A percentile compares a stretch with the other conserved stretches of the same genome.
Conservation (phyloP, 2,113 vertebrate genomes). For the Turdus rufiventris region DNA sequence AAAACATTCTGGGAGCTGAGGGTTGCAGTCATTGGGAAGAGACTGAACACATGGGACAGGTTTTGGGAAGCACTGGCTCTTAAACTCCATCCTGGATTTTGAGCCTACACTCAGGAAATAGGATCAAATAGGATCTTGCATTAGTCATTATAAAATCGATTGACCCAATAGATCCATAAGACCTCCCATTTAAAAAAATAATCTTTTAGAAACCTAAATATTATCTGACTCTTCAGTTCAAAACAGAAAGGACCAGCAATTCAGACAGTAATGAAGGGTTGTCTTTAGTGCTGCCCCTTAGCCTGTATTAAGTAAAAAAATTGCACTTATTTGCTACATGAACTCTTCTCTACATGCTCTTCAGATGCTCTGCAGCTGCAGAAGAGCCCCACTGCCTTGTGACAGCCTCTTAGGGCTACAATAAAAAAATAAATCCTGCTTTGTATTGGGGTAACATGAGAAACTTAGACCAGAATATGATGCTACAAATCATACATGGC, state of each 20-base stretch:
- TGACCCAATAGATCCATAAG: background rate
- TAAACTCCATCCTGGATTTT: background rate
- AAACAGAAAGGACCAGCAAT: background rate
- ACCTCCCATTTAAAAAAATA: background rate
- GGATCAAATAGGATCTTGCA: background rate
- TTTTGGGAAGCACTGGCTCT: background rate
- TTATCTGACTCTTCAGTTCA: background rate
- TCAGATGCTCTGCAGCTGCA: background rate
- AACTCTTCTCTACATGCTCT: background rate
- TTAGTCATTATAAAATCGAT: background rate
- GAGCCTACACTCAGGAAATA: background rate
- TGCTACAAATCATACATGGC: constrained; percentile 47
- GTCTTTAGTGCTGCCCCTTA: background rate
- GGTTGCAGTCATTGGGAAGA: background rate
- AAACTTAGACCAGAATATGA: background rate
- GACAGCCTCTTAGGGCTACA: background rate
- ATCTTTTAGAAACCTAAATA: background rate
- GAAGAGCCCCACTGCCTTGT: background rate
- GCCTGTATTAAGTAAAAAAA: background rate
- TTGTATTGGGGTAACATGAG: background rate
- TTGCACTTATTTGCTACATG: background rate
- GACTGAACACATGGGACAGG: background rate
- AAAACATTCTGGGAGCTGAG: background rate
- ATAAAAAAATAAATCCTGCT: background rate
- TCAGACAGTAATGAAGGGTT: background rate